phyloP scores from a whole-genome alignment of 2,888 invertebrate genomes.

The Mermis nigrescens region DNA sequence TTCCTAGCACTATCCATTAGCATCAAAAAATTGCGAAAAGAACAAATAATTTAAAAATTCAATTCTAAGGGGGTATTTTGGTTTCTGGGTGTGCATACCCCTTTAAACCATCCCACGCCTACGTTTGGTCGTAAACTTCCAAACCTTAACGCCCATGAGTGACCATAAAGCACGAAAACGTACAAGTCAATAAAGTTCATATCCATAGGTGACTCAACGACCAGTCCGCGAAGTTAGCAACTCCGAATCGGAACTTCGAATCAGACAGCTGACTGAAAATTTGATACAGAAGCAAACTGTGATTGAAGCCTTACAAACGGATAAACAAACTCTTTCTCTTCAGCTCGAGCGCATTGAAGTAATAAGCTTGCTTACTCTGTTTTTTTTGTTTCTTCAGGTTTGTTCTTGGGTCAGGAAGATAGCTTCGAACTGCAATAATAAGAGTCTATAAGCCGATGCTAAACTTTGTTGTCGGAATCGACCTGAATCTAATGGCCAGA shows the following conservation, averaged over 20 bases:
- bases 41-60: too few species aligned
- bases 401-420: too few species aligned
- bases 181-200: too few species aligned
- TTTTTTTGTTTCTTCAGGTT: not conserved
- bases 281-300: slow-evolving; percentile 64
- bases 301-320: slow-evolving; percentile 60
- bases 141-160: too few species aligned
- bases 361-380: not conserved
- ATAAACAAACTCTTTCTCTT: slow-evolving; percentile 61
- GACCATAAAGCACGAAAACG: not conserved
- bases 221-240: slow-evolving; percentile 15
- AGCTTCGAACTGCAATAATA: too few species aligned
- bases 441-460: not conserved
- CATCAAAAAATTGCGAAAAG: too few species aligned
- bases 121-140: too few species aligned
- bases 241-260: slow-evolving; percentile 37
- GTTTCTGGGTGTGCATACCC: too few species aligned
- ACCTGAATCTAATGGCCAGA: not conserved
- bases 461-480: not conserved
- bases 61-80: too few species aligned
- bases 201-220: not conserved
- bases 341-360: slow-evolving; percentile 50
- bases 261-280: slow-evolving; percentile 50
- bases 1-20: too few species aligned
- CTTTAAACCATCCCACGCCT: too few species aligned